phyloP scores from a whole-genome alignment of 2,113 vertebrate species.

The Gymnobelideus leadbeateri region DNA sequence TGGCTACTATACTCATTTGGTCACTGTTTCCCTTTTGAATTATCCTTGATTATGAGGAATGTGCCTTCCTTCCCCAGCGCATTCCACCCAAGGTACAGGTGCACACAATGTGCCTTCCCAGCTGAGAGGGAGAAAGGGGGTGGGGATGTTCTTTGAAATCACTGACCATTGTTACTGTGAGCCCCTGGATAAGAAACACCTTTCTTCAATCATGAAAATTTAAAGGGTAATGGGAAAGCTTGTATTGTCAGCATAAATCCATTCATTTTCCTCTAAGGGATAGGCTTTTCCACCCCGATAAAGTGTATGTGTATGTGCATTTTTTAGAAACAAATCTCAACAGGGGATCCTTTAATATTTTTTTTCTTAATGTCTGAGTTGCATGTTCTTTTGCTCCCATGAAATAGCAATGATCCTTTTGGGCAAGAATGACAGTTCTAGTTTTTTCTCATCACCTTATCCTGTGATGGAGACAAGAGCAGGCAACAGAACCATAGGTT shows the following conservation, averaged over 20 bases:
- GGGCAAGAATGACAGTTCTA: background rate
- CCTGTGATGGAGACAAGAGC: background rate
- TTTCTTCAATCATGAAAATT: slow-evolving; percentile 56
- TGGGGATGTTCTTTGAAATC: slow-evolving; percentile 61
- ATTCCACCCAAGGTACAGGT: slow-evolving; percentile 74
- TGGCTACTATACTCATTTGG: slow-evolving; percentile 83
- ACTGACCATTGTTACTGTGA: slow-evolving; percentile 51
- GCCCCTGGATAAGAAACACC: slow-evolving; percentile 38
- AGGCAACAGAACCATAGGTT: background rate
- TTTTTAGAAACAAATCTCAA: background rate
- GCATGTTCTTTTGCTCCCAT: background rate
- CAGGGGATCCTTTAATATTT: background rate
- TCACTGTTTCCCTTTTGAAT: slow-evolving; percentile 89
- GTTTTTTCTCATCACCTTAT: background rate
- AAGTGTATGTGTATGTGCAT: background rate
- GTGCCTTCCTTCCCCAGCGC: slow-evolving; percentile 72
- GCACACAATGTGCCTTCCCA: slow-evolving; percentile 12
- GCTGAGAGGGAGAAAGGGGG: slow-evolving; percentile 25
- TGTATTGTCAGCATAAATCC: slow-evolving; percentile 27
- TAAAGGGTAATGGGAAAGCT: slow-evolving; percentile 57
- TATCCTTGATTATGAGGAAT: slow-evolving; percentile 88
- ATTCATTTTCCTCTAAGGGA: slow-evolving; percentile 31
- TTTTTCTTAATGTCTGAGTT: background rate
- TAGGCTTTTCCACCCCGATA: background rate
- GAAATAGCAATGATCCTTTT: background rate